A percentile compares a stretch with the other conserved stretches of the same genome.
Evolutionary conservation across 2,113 vertebrate species (phyloP).

Genomic region (Notarius lentiginosus): DNA sequence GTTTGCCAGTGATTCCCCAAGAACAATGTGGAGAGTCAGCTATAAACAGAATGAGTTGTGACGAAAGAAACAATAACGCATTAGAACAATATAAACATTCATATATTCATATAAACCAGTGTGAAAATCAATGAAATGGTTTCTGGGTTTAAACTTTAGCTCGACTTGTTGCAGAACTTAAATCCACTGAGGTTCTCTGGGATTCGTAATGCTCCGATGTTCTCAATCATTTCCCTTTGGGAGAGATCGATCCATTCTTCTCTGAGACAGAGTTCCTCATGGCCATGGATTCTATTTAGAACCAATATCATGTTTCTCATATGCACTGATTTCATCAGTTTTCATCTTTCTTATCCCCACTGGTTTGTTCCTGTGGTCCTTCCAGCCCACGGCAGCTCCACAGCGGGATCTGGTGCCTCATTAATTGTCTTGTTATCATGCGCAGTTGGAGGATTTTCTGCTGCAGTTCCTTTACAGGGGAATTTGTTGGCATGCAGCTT

Average conservation of each 20-base stretch:
- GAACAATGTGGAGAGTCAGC: not conserved
- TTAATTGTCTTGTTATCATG: constrained; percentile 22
- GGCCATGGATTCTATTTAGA: not conserved
- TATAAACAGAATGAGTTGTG: not conserved
- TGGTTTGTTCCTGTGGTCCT: not conserved
- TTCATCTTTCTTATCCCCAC: not conserved
- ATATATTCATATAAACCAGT: too few species aligned
- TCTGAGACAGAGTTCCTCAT: too few species aligned
- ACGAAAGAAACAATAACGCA: not conserved
- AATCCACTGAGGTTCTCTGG: not conserved
- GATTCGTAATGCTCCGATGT: too few species aligned
- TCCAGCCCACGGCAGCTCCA: constrained; percentile 5
- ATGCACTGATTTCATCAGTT: not conserved
- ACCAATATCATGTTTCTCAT: not conserved
- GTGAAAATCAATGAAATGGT: not conserved
- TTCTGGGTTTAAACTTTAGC: not conserved
- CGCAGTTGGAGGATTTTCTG: constrained; percentile 31
- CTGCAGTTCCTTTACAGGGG: not conserved
- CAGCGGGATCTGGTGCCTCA: constrained; percentile 26
- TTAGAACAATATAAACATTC: not conserved
- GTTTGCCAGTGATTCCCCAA: not conserved
- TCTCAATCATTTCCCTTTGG: not conserved
- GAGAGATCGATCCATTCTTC: not conserved
- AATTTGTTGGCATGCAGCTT: not conserved
- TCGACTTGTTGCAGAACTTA: not conserved